A percentile compares a stretch with the other conserved stretches of the same genome.
Evolutionary conservation across 1,140 invertebrate genomes (phyloP).

Genomic region (Chymomyza costata): DNA sequence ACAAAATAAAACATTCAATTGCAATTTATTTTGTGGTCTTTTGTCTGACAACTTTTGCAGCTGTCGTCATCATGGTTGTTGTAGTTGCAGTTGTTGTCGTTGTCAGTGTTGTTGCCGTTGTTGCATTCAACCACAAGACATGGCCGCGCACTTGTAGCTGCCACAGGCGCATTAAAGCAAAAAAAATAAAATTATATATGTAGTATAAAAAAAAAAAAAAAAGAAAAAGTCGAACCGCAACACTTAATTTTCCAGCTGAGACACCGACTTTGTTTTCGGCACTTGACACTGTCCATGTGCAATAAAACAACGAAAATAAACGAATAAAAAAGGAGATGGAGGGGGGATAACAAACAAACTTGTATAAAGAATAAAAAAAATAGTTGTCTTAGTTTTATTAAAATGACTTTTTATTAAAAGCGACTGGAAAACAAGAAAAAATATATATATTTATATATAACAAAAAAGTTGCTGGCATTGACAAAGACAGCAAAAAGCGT

Average conservation of each 20-base stretch:
- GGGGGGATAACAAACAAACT: no score
- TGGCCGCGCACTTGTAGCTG: no score
- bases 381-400: slow-evolving; percentile 65
- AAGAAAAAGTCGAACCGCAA: slow-evolving; percentile 12
- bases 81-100: neutral
- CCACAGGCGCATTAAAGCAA: no score
- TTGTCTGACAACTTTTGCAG: neutral
- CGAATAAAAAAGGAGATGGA: slow-evolving; percentile 15
- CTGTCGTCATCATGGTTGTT: neutral
- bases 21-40: slow-evolving; percentile 37
- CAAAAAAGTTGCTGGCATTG: slow-evolving; percentile 28
- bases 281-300: no score
- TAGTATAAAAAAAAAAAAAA: neutral
- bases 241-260: slow-evolving; percentile 7
- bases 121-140: slow-evolving; percentile 7
- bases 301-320: neutral
- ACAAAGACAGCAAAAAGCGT: slow-evolving; percentile 52
- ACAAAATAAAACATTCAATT: slow-evolving; percentile 29
- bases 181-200: no score
- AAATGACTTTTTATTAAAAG: slow-evolving; percentile 55
- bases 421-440: slow-evolving; percentile 29
- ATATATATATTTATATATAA: no score
- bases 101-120: no score
- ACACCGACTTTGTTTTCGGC: no score
- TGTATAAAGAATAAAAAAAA: no score